Conservation (phyloP, 2,113 vertebrate species). For the Archocentrus centrarchus region DNA sequence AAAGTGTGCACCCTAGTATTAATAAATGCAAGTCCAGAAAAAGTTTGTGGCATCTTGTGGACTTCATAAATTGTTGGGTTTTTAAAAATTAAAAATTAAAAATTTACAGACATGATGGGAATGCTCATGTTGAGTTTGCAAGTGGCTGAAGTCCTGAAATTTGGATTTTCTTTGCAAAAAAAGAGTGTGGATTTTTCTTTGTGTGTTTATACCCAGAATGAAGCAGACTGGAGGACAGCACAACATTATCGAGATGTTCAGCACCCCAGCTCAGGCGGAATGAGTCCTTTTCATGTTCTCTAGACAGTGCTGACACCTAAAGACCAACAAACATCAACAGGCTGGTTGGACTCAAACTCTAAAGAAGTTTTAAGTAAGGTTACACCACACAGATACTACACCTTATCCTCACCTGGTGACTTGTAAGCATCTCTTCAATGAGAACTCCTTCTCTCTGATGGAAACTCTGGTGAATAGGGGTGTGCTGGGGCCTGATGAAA, state of each 20-base stretch:
- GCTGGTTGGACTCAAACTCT: neutral
- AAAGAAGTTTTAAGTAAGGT: neutral
- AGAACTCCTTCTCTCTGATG: conserved; percentile 87
- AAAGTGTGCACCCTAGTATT: neutral
- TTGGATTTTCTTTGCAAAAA: neutral
- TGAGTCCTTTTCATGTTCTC: conserved; percentile 89
- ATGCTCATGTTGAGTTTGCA: neutral
- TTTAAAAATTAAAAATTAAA: neutral
- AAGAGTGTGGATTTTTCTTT: neutral
- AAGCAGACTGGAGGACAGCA: conserved; percentile 92
- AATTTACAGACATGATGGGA: neutral
- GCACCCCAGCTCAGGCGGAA: conserved; percentile 95
- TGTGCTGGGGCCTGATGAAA: conserved; percentile 85
- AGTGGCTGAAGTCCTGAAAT: neutral
- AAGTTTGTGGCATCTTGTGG: neutral
- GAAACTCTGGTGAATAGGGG: conserved; percentile 87
- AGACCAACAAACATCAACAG: conserved; percentile 13
- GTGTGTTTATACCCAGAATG: conserved; percentile 88
- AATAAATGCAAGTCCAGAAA: neutral
- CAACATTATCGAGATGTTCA: conserved; percentile 95
- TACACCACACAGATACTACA: neutral
- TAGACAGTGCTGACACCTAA: conserved; percentile 87
- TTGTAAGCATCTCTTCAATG: conserved; percentile 91
- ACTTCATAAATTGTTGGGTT: neutral
- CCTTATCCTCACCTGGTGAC: conserved; percentile 86